Conservation (phyloP, 2,888 invertebrate species). For the Trisateles emortualis region DNA sequence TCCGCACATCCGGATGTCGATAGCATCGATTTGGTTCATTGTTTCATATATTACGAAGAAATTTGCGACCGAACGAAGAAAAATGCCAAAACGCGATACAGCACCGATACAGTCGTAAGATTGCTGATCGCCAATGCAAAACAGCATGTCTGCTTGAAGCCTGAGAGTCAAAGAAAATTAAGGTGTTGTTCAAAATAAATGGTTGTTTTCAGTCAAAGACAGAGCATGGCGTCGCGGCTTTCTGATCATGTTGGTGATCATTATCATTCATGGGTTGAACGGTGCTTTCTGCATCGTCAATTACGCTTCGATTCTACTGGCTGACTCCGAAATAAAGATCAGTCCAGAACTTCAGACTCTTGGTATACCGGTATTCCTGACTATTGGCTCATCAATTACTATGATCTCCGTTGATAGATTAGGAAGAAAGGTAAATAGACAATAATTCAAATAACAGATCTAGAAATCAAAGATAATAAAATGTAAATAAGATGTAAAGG, state of each 20-base stretch:
- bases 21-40: too few species aligned
- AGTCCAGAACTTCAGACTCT: conserved; percentile 56
- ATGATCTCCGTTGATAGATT: conserved; percentile 52
- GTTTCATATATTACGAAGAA: too few species aligned
- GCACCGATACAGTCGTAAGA: too few species aligned
- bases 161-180: not conserved
- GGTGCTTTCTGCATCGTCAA: conserved; percentile 55
- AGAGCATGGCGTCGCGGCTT: conserved; percentile 59
- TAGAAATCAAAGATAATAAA: not conserved
- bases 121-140: too few species aligned
- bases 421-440: conserved; percentile 49
- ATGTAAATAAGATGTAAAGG: not conserved
- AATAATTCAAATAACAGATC: not conserved
- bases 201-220: conserved; percentile 55
- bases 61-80: too few species aligned
- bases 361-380: conserved; percentile 58
- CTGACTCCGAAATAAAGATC: conserved; percentile 47
- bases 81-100: too few species aligned
- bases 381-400: conserved; percentile 49
- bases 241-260: conserved; percentile 41
- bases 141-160: too few species aligned
- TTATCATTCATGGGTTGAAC: conserved; percentile 47
- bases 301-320: conserved; percentile 56
- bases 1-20: too few species aligned
- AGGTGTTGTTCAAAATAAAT: not conserved